These are phyloP conservation scores for Megalopta genalis DNA, from an alignment of 1,140 invertebrate species.

Conservation along the genomic window DNA sequence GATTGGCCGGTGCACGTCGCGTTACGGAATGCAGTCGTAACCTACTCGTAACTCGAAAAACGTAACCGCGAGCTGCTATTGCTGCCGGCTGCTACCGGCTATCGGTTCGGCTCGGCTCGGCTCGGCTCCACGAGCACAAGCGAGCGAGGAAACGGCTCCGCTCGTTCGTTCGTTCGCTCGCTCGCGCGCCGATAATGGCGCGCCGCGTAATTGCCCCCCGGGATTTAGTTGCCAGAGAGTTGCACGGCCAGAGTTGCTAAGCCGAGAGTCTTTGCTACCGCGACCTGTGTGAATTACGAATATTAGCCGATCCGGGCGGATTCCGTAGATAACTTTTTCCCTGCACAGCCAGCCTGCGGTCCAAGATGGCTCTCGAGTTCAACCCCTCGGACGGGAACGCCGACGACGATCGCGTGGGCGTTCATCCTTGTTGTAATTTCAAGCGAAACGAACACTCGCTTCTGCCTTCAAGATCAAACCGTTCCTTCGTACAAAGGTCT, in stretches of 20 bases:
- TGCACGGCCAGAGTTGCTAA: background rate
- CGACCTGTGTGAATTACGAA: constrained; percentile 12
- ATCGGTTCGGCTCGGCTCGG: no score
- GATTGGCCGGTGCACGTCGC: constrained; percentile 3
- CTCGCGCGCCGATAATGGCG: constrained; percentile 17
- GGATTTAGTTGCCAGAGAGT: constrained; percentile 27
- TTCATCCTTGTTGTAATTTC: no score
- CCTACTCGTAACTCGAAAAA: constrained; percentile 27
- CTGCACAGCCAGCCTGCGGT: no score
- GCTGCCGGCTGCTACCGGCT: background rate
- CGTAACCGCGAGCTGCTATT: background rate
- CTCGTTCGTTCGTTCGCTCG: background rate
- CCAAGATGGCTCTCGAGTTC: no score
- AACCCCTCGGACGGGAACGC: no score
- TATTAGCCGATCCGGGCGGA: constrained; percentile 2
- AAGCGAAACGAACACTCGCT: no score
- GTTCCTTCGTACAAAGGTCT: no score
- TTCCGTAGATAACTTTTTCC: background rate
- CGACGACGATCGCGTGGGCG: no score
- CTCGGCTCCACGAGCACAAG: background rate
- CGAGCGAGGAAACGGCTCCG: background rate
- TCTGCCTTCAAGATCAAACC: no score
- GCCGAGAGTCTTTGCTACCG: background rate
- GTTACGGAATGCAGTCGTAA: constrained; percentile 26
- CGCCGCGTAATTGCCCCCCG: constrained; percentile 27